Conservation (phyloP, 2,113 vertebrate genomes). For the Lathamus discolor region DNA sequence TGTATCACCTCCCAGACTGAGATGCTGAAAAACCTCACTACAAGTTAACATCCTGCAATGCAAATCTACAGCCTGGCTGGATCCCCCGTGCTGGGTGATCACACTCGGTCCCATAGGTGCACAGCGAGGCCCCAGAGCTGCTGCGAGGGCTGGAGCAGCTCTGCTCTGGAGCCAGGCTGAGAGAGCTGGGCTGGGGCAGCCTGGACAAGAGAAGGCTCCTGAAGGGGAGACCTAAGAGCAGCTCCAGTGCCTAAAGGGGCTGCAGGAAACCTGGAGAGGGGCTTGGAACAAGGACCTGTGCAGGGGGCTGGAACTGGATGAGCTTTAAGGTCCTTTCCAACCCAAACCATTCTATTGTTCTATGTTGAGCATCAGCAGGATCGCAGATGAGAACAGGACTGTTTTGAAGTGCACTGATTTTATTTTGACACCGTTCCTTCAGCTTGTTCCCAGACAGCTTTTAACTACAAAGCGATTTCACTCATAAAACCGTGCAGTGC, state of each 20-base stretch:
- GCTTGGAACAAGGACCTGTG: no score
- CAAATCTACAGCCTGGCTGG: not conserved
- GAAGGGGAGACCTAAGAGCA: no score
- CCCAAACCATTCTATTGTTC: no score
- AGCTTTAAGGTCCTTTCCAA: no score
- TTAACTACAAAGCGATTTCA: not conserved
- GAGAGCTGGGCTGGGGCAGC: not conserved
- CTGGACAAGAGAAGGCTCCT: no score
- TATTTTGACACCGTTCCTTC: not conserved
- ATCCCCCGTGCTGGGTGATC: not conserved
- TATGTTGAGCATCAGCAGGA: not conserved
- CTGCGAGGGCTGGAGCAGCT: not conserved
- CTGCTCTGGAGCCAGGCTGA: not conserved
- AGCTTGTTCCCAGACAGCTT: not conserved
- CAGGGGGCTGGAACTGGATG: no score
- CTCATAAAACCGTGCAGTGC: not conserved
- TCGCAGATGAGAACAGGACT: not conserved
- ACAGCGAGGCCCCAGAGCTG: fast-evolving
- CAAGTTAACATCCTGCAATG: not conserved
- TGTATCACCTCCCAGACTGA: not conserved
- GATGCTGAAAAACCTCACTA: not conserved
- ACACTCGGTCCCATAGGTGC: not conserved
- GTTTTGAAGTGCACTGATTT: not conserved
- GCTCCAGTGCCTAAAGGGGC: no score
- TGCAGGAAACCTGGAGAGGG: no score